These are phyloP conservation scores for Scleropages formosus DNA, from an alignment of 2,797 vertebrate species.

Conservation along the genomic window DNA sequence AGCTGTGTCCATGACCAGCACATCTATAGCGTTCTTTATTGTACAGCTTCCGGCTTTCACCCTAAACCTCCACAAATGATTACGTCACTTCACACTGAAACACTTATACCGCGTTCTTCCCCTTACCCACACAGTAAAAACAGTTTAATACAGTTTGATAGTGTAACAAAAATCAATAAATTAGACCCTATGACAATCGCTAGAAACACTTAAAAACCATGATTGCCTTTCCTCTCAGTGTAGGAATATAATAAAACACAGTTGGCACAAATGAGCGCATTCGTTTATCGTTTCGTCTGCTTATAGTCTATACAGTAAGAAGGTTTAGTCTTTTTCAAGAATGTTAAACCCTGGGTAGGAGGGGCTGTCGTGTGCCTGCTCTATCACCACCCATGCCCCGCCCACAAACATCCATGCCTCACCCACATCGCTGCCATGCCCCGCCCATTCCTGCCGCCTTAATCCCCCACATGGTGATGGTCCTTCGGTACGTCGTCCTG, in stretches of 20 bases:
- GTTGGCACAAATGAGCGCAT: conserved; percentile 61
- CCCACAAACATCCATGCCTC: background rate
- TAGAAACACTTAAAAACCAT: conserved; percentile 51
- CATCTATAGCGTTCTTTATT: background rate
- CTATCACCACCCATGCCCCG: background rate
- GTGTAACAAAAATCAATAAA: conserved; percentile 69
- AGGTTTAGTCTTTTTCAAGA: conserved; percentile 55
- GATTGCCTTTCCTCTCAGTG: conserved; percentile 60
- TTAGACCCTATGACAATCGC: conserved; percentile 63
- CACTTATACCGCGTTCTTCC: background rate
- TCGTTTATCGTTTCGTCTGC: conserved; percentile 55
- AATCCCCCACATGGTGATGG: no score
- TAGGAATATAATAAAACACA: conserved; percentile 54
- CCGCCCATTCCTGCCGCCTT: no score
- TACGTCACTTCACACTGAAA: background rate
- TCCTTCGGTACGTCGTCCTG: no score
- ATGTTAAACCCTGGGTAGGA: conserved; percentile 41
- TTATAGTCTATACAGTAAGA: conserved; percentile 65
- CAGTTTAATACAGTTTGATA: conserved; percentile 37
- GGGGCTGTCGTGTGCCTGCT: background rate
- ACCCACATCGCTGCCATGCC: no score
- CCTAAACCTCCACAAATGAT: background rate
- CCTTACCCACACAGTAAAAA: background rate
- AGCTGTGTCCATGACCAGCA: background rate
- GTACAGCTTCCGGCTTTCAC: background rate